Evolutionary conservation across 2,888 invertebrate genomes (phyloP).

Genomic region (Calameuta pallipes): DNA sequence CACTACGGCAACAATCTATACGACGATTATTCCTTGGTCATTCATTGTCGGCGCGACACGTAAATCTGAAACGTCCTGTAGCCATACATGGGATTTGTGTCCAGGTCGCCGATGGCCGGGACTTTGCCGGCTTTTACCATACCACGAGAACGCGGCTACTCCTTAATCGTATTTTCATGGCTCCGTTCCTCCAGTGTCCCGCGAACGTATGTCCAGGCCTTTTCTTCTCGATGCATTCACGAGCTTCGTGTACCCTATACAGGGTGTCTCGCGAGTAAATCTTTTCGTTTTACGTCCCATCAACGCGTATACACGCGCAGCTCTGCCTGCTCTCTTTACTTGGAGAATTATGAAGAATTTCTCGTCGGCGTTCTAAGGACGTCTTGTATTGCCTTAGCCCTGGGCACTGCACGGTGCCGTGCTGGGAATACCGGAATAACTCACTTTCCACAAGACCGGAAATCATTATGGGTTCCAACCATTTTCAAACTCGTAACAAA

Average conservation of each 20-base stretch:
- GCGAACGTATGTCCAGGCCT: constrained; percentile 19
- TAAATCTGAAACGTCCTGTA: neutral
- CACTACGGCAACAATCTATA: neutral
- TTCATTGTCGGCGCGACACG: neutral
- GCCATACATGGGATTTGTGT: neutral
- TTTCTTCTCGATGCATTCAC: constrained; percentile 29
- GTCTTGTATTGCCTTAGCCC: no score
- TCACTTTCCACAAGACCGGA: no score
- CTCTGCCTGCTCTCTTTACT: neutral
- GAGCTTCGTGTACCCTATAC: constrained; percentile 11
- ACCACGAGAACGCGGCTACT: constrained; percentile 1
- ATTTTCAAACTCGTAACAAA: no score
- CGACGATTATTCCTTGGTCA: neutral
- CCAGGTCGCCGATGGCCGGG: neutral
- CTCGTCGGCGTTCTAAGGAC: neutral
- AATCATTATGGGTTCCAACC: no score
- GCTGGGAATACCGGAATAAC: no score
- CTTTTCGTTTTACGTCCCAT: neutral
- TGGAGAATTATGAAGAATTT: neutral
- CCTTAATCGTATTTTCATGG: constrained; percentile 37
- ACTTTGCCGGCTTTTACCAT: neutral
- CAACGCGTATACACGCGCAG: neutral
- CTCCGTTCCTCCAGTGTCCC: constrained; percentile 30
- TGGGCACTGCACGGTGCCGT: no score
- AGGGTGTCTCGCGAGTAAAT: constrained; percentile 13